These are phyloP conservation scores for Petrolisthes cinctipes DNA, from an alignment of 2,888 invertebrate genomes.

Conservation along the genomic window DNA sequence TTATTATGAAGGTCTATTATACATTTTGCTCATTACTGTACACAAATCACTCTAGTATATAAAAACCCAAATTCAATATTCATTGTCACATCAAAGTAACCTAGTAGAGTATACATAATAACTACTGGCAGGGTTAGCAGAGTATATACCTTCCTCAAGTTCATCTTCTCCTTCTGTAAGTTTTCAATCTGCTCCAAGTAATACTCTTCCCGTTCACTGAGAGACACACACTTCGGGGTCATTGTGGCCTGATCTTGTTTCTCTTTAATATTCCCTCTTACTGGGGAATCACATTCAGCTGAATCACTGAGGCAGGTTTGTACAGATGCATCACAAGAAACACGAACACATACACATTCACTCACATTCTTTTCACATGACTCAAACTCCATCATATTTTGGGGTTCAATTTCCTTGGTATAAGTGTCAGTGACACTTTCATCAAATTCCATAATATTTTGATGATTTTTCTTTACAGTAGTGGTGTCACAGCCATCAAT, in stretches of 20 bases:
- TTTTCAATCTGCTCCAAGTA: constrained; percentile 63
- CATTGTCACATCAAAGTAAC: background rate
- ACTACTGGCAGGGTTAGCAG: no score
- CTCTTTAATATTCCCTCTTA: background rate
- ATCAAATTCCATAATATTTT: background rate
- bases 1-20: background rate
- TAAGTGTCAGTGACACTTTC: background rate
- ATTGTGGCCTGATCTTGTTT: constrained; percentile 44
- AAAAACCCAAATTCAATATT: background rate
- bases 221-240: constrained; percentile 43
- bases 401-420: background rate
- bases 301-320: constrained; percentile 30
- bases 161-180: constrained; percentile 62
- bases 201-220: constrained; percentile 58
- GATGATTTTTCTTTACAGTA: background rate
- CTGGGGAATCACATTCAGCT: background rate
- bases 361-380: background rate
- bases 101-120: no score
- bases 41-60: background rate
- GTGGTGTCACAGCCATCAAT: background rate
- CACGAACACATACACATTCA: constrained; percentile 42
- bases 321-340: constrained; percentile 40
- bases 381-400: background rate
- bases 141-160: constrained; percentile 49
- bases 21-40: background rate